Conservation (phyloP, 2,797 vertebrate genomes). For the Holocentrus rufus region DNA sequence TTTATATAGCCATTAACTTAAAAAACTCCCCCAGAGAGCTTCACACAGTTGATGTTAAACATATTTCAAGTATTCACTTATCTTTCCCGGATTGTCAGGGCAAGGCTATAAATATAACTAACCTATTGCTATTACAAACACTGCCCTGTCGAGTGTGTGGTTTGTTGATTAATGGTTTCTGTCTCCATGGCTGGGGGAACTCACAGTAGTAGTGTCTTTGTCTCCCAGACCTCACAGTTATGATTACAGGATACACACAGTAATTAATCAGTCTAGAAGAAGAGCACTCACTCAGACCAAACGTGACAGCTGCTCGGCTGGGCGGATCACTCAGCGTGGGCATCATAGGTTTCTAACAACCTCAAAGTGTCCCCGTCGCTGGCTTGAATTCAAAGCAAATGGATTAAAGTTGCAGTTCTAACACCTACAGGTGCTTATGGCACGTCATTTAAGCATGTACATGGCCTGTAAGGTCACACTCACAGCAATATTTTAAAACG, state of each 20-base stretch:
- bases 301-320: conserved; percentile 67
- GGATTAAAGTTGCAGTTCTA: conserved; percentile 34
- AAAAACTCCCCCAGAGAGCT: not conserved
- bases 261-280: conserved; percentile 74
- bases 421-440: conserved; percentile 46
- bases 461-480: conserved; percentile 32
- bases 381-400: conserved; percentile 52
- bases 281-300: conserved; percentile 45
- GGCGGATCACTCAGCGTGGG: conserved; percentile 45
- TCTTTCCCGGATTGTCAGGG: conserved; percentile 19
- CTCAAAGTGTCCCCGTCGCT: conserved; percentile 56
- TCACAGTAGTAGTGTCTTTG: conserved; percentile 52
- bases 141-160: conserved; percentile 30
- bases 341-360: conserved; percentile 46
- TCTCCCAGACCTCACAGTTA: conserved; percentile 57
- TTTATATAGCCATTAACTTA: conserved; percentile 21
- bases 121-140: conserved; percentile 8
- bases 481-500: conserved; percentile 3
- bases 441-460: conserved; percentile 48
- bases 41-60: conserved; percentile 19
- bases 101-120: conserved; percentile 17
- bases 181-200: conserved; percentile 56
- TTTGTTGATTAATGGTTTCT: conserved; percentile 66
- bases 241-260: conserved; percentile 70
- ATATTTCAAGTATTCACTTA: conserved; percentile 24